Conservation (phyloP, 2,113 vertebrate species). For the Rhea pennata region DNA sequence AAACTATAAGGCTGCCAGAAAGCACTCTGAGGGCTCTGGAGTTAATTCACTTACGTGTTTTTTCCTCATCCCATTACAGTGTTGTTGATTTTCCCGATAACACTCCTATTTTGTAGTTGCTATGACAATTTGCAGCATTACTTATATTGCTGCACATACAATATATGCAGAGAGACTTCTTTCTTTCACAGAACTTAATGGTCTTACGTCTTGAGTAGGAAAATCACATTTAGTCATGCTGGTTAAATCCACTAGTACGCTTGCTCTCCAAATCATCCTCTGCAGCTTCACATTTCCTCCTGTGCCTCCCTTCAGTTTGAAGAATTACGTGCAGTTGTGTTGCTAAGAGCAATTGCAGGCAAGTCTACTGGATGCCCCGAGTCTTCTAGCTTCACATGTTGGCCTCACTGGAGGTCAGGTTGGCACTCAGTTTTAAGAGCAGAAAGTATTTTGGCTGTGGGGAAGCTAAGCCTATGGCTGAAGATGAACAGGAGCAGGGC, state of each 20-base stretch:
- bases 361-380: neutral
- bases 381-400: neutral
- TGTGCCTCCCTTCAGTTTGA: neutral
- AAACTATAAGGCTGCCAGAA: constrained; percentile 1
- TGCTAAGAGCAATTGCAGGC: neutral
- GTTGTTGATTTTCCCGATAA: constrained; percentile 3
- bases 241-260: neutral
- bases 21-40: neutral
- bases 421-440: too few relatives aligned
- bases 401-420: neutral
- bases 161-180: neutral
- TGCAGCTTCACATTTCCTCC: neutral
- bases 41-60: neutral
- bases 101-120: constrained; percentile 21
- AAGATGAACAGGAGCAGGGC: neutral
- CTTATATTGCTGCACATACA: neutral
- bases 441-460: neutral
- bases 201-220: neutral
- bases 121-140: constrained; percentile 20
- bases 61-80: constrained; percentile 13
- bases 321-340: neutral
- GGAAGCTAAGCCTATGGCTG: neutral
- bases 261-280: neutral
- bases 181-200: neutral
- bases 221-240: neutral